Evolutionary conservation across 2,113 vertebrate species (phyloP).

Genomic region (Pseudolaguvia tuberculata): DNA sequence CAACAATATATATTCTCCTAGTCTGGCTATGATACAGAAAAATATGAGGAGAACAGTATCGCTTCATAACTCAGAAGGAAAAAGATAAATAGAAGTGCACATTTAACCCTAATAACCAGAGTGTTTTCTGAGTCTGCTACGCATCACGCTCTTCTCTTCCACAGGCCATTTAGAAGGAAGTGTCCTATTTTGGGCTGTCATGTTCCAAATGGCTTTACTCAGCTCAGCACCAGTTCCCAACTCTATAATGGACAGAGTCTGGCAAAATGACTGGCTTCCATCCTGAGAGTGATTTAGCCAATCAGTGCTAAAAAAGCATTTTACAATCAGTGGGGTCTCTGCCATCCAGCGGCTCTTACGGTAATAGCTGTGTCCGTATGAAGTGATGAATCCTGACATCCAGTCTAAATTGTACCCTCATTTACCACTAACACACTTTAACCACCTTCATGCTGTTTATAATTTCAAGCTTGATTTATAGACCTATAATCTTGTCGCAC

Average conservation of each 20-base stretch:
- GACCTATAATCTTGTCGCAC: not conserved
- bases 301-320: slow-evolving; percentile 30
- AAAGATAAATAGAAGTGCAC: slow-evolving; percentile 47
- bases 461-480: slow-evolving; percentile 9
- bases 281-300: slow-evolving; percentile 23
- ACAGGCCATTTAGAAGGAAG: slow-evolving; percentile 14
- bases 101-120: slow-evolving; percentile 60
- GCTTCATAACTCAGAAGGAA: not conserved
- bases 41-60: slow-evolving; percentile 12
- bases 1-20: not conserved
- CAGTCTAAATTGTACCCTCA: slow-evolving; percentile 10
- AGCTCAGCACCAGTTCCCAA: not conserved
- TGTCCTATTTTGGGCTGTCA: slow-evolving; percentile 6
- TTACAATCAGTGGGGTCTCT: slow-evolving; percentile 14
- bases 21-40: slow-evolving; percentile 3
- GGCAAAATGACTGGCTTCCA: not conserved
- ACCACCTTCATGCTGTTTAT: not conserved
- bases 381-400: slow-evolving; percentile 16
- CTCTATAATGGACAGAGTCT: slow-evolving; percentile 3
- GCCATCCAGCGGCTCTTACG: not conserved
- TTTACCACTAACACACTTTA: slow-evolving; percentile 12
- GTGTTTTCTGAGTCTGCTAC: slow-evolving; percentile 4
- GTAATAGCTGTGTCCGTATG: not conserved
- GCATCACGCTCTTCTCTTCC: not conserved
- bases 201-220: slow-evolving; percentile 27